Evolutionary conservation across 2,888 invertebrate species (phyloP).

Genomic region (Drosophila imparisetae): DNA sequence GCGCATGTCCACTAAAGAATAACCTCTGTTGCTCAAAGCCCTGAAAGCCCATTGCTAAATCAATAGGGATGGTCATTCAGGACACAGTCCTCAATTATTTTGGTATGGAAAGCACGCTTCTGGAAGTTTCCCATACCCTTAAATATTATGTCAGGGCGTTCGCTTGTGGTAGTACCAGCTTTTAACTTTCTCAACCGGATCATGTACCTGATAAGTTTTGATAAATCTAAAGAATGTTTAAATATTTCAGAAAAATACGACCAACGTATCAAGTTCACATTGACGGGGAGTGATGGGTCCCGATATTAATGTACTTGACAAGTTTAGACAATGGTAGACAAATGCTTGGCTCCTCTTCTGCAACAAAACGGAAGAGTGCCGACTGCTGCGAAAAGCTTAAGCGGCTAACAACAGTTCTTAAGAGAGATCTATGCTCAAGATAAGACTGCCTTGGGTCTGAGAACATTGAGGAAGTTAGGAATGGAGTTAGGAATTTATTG

Average conservation of each 20-base stretch:
- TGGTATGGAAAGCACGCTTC: not conserved
- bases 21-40: not conserved
- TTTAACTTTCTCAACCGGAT: constrained; percentile 10
- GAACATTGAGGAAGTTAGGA: not conserved
- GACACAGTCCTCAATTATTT: constrained; percentile 13
- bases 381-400: constrained; percentile 49
- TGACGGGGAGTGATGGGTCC: constrained; percentile 87
- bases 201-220: constrained; percentile 1
- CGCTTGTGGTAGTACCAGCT: constrained; percentile 12
- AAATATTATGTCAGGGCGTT: constrained; percentile 2
- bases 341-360: constrained; percentile 86
- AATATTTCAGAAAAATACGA: not conserved
- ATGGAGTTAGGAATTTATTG: constrained; percentile 11
- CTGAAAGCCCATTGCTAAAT: constrained; percentile 4
- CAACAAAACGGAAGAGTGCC: constrained; percentile 91
- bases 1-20: constrained; percentile 5
- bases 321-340: constrained; percentile 88
- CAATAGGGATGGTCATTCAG: not conserved
- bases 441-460: not conserved
- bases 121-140: not conserved
- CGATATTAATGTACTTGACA: constrained; percentile 94
- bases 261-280: constrained; percentile 79
- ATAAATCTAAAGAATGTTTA: not conserved
- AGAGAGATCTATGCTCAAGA: constrained; percentile 62
- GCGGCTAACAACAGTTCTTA: constrained; percentile 85